Evolutionary conservation across 2,888 invertebrate genomes (phyloP).

Genomic region (Pimpla rufipes): DNA sequence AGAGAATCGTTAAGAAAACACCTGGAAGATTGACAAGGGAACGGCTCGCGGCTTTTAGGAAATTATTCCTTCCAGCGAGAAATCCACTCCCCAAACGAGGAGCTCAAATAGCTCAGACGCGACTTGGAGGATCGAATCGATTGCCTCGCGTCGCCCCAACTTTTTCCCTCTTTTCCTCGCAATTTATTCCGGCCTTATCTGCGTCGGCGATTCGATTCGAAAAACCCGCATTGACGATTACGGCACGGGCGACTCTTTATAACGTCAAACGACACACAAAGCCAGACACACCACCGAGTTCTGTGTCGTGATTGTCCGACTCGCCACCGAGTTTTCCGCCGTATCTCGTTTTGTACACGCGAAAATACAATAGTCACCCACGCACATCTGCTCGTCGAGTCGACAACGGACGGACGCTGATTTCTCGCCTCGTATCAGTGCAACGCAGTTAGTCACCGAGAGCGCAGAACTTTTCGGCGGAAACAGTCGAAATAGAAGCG

Average conservation of each 20-base stretch:
- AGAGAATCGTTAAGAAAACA: not conserved
- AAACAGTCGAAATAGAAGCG: too few species aligned
- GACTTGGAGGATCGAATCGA: not conserved
- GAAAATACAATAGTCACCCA: conserved; percentile 9
- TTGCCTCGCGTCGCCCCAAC: not conserved
- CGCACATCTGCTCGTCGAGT: conserved; percentile 2
- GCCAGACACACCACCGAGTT: not conserved
- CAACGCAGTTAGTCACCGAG: not conserved
- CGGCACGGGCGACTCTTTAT: not conserved
- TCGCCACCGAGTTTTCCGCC: not conserved
- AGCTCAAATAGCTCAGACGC: not conserved
- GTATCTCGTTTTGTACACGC: not conserved
- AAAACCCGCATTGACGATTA: not conserved
- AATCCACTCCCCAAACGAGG: not conserved
- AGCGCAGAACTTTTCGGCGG: not conserved
- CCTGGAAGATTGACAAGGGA: not conserved
- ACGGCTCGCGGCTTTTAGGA: not conserved
- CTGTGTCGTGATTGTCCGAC: not conserved
- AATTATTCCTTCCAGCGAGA: not conserved
- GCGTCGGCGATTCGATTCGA: not conserved
- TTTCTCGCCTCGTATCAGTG: not conserved
- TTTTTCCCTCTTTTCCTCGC: not conserved
- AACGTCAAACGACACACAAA: not conserved
- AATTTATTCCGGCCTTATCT: not conserved
- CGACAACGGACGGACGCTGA: not conserved